A percentile compares a stretch with the other conserved stretches of the same genome.
Evolutionary conservation across 2,888 invertebrate genomes (phyloP).

Genomic region (Globia sparganii): DNA sequence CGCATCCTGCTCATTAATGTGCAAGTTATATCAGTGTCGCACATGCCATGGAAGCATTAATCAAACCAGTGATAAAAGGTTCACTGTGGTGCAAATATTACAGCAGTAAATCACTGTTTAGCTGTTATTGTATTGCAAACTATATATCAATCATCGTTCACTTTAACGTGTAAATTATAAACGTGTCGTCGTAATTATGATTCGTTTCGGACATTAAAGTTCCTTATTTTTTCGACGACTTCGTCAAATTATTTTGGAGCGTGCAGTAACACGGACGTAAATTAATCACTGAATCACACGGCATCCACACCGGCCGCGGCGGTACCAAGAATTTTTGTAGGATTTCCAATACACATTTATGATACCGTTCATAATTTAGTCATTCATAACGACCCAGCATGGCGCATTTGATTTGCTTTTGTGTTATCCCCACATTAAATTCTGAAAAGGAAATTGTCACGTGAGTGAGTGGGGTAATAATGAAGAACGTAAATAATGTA

Average conservation of each 20-base stretch:
- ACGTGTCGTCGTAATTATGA: conserved; percentile 67
- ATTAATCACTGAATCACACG: conserved; percentile 67
- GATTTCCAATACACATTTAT: conserved; percentile 63
- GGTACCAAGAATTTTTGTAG: conserved; percentile 62
- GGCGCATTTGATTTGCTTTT: conserved; percentile 43
- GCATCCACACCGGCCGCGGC: conserved; percentile 56
- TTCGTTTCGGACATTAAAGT: conserved; percentile 62
- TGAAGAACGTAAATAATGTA: conserved; percentile 28
- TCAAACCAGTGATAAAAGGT: conserved; percentile 83
- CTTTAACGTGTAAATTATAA: conserved; percentile 71
- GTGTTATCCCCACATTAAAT: conserved; percentile 26
- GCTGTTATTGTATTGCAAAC: conserved; percentile 73
- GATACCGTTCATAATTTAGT: conserved; percentile 58
- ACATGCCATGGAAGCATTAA: conserved; percentile 84
- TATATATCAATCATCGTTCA: conserved; percentile 76
- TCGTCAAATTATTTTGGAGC: conserved; percentile 65
- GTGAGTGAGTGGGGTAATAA: conserved; percentile 26
- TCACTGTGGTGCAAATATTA: conserved; percentile 80
- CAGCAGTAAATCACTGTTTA: conserved; percentile 83
- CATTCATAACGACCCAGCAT: conserved; percentile 50
- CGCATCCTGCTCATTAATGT: conserved; percentile 77
- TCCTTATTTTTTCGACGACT: conserved; percentile 63
- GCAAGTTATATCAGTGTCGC: conserved; percentile 75
- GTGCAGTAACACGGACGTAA: conserved; percentile 65
- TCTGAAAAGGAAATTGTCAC: conserved; percentile 22